phyloP scores from a whole-genome alignment of 2,888 invertebrate genomes.

The Drosophila monieri region DNA sequence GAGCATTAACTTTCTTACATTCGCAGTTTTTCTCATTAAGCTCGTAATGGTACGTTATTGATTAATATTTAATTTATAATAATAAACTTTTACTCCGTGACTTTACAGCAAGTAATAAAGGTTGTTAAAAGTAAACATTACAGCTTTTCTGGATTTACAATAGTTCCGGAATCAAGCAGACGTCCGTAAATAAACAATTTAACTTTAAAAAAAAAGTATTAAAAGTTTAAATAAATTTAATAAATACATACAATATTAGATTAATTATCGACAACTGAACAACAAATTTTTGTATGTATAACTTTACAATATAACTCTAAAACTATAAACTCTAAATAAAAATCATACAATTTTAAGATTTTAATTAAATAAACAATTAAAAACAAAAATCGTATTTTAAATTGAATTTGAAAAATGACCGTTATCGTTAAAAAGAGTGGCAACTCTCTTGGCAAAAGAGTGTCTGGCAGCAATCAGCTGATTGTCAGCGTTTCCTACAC shows the following conservation, averaged over 20 bases:
- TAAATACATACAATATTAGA: background rate
- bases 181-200: slow-evolving; percentile 45
- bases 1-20: slow-evolving; percentile 93
- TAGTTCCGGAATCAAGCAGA: slow-evolving; percentile 60
- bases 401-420: background rate
- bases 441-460: background rate
- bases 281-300: too few species aligned
- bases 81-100: slow-evolving; percentile 6
- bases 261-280: too few species aligned
- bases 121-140: slow-evolving; percentile 87
- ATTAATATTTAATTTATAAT: background rate
- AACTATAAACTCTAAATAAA: too few species aligned
- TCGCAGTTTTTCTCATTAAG: slow-evolving; percentile 93
- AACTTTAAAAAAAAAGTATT: background rate
- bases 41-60: slow-evolving; percentile 88
- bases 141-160: slow-evolving; percentile 73
- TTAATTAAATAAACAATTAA: background rate
- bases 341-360: background rate
- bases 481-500: slow-evolving; percentile 43
- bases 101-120: slow-evolving; percentile 88
- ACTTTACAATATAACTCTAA: too few species aligned
- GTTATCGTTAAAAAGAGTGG: background rate
- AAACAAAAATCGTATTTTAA: background rate
- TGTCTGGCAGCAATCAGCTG: background rate
- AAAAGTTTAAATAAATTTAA: background rate